Conservation (phyloP, 2,113 vertebrate species). For the Romanogobio albipinnatus region DNA sequence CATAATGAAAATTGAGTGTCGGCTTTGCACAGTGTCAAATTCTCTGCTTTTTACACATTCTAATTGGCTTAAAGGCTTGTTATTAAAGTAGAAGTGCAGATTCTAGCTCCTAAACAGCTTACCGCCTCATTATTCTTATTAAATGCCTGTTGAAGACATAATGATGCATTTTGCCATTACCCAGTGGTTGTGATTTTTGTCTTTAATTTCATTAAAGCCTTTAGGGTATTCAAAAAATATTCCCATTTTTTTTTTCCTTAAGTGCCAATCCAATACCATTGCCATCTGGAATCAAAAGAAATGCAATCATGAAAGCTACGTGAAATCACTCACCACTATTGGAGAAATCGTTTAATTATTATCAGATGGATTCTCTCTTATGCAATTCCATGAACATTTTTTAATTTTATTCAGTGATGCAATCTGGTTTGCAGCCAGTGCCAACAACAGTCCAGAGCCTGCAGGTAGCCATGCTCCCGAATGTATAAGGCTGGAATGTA, state of each 20-base stretch:
- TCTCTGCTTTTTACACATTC: not conserved
- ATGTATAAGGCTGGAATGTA: not conserved
- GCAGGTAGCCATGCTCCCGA: not conserved
- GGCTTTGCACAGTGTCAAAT: not conserved
- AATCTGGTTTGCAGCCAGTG: not conserved
- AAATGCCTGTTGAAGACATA: not conserved
- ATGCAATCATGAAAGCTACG: not conserved
- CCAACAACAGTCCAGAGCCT: constrained; percentile 2
- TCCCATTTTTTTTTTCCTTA: not conserved
- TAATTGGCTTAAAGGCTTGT: constrained; percentile 1
- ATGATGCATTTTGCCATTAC: constrained; percentile 3
- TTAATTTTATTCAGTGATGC: not conserved
- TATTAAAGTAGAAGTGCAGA: constrained; percentile 2
- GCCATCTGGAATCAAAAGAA: not conserved
- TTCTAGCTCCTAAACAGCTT: not conserved
- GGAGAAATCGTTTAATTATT: not conserved
- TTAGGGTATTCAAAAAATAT: constrained; percentile 5
- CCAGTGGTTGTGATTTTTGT: not conserved
- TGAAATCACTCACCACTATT: constrained; percentile 1
- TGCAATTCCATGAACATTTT: not conserved
- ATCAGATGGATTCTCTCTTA: constrained; percentile 9
- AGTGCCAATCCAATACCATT: not conserved
- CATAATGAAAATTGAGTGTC: constrained; percentile 2
- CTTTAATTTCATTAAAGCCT: not conserved
- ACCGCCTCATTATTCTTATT: not conserved